A percentile compares a stretch with the other conserved stretches of the same genome.
Conservation (phyloP, 2,888 invertebrate species). For the Lutraria lutraria region DNA sequence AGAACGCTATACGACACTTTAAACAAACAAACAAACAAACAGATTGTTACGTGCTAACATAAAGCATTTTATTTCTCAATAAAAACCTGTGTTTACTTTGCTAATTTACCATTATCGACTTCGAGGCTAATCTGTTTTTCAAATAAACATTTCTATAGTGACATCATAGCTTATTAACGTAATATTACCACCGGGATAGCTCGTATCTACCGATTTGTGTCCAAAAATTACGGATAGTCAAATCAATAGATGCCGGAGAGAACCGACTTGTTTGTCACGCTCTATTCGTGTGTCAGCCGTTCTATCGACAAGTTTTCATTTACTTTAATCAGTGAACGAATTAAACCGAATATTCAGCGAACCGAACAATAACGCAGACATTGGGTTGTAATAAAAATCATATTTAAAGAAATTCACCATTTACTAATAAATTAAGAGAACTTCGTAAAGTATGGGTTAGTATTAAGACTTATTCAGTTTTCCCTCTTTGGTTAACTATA, state of each 20-base stretch:
- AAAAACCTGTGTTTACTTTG: background rate
- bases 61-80: background rate
- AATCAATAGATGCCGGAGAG: background rate
- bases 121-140: constrained; percentile 17
- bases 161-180: constrained; percentile 4
- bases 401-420: background rate
- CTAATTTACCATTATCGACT: background rate
- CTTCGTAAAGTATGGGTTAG: too few relatives aligned
- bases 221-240: background rate
- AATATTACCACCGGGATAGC: background rate
- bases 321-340: constrained; percentile 13
- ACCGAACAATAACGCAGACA: background rate
- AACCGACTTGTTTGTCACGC: background rate
- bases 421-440: too few relatives aligned
- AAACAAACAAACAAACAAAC: background rate
- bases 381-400: background rate
- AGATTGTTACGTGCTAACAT: background rate
- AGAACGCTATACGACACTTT: background rate
- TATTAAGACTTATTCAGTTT: too few relatives aligned
- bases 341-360: background rate
- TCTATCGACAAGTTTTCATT: background rate
- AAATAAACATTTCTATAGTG: constrained; percentile 15
- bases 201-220: background rate
- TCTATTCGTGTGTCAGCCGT: background rate
- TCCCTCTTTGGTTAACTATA: too few relatives aligned